Conservation (phyloP, 2,888 invertebrate genomes). For the Clitarchus hookeri region DNA sequence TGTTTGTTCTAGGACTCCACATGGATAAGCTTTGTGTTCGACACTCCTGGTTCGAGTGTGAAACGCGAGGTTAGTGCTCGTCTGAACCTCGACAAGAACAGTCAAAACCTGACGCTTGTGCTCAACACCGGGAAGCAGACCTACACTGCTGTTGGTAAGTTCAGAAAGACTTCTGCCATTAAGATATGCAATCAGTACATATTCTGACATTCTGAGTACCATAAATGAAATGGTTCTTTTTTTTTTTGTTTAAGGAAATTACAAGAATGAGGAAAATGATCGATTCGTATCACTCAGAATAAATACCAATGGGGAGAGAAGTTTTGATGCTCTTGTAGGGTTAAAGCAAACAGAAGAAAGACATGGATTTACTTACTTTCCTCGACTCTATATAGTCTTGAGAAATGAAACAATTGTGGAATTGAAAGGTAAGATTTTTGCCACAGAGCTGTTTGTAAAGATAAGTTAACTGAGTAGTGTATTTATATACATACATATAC, state of each 20-base stretch:
- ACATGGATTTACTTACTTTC: conserved; percentile 72
- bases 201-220: not conserved
- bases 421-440: conserved; percentile 62
- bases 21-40: conserved; percentile 70
- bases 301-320: conserved; percentile 73
- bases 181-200: not conserved
- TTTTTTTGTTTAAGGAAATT: conserved; percentile 58
- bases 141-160: conserved; percentile 66
- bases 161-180: not conserved
- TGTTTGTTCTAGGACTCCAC: conserved; percentile 53
- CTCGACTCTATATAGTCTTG: conserved; percentile 71
- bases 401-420: conserved; percentile 75
- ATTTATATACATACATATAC: not conserved
- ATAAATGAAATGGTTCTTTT: not conserved
- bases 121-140: conserved; percentile 70
- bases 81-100: conserved; percentile 59
- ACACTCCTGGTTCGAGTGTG: conserved; percentile 80
- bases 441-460: not conserved
- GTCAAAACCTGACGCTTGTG: conserved; percentile 65
- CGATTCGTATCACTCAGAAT: conserved; percentile 71
- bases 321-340: conserved; percentile 68
- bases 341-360: conserved; percentile 62
- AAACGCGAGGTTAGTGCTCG: conserved; percentile 64
- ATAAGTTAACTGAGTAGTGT: not conserved
- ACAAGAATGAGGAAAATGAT: conserved; percentile 70